Evolutionary conservation across 2,797 vertebrate species (phyloP), one percentile per base, ranked within the genome.

Genomic region (Tolypeutes matacus): DNA sequence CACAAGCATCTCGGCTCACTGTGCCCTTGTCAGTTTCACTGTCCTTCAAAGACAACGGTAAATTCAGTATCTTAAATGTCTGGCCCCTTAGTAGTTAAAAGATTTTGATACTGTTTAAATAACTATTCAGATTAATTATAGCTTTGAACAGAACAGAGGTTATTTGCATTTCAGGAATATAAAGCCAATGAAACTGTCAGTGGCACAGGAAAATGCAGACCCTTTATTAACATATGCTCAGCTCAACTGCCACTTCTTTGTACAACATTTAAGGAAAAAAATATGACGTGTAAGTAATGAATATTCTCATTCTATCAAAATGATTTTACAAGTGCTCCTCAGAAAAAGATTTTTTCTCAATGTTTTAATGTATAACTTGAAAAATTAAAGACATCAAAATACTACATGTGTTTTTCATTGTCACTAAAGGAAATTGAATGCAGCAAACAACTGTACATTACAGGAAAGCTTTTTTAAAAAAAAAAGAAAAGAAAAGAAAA

Each of bases 61-160:
- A 75, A 95, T 91, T 97, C 93, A 89, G 93, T 82, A 95, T 96
- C 94, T 97, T 93, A 81, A 95, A 91, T 80, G 82, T 81, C 56
- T 98, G 92, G 95, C 89, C 92, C 97, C 97, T 95, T 51, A 96
- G 91, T 70, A 96, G 97, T 97, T 98, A 97, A 95, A 97, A 96
- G 93, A 96, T 78, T 80, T 49, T 34, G 76, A 97, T 91, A 75
- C 69, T 96, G 83, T 92, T 97, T 96, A 97, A 89, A 77, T 97
- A 97, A 97, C 89, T 89, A 95, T 87, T 2, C 0, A 31, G 81
- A 75, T 94, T 92, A 97, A 95, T 92, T 94, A 81, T 46, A 96
- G 97, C 96, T 98, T 92, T 96, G 94, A 97, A 85, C 46, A 93
- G 96, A 98, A 87, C 69, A 23, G 86, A 96, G 93, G 85, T 97